These are phyloP conservation scores for Coendou prehensilis DNA, from an alignment of 2,797 vertebrate species.

Conservation along the genomic window DNA sequence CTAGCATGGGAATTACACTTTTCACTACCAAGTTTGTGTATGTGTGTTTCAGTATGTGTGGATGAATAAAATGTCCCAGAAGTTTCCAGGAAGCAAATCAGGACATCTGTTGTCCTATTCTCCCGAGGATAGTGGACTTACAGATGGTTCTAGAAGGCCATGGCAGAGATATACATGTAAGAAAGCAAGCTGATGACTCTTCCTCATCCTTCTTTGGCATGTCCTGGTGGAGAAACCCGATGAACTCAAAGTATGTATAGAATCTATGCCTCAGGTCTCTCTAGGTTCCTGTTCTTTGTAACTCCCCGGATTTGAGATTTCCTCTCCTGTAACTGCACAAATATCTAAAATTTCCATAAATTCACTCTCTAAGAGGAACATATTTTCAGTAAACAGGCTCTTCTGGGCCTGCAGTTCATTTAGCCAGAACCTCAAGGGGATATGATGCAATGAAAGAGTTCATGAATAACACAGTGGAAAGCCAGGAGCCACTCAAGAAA, in stretches of 20 bases:
- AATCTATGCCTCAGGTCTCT: background rate
- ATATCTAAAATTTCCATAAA: slow-evolving; percentile 79
- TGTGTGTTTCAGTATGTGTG: background rate
- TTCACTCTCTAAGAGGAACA: slow-evolving; percentile 42
- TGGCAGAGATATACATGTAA: background rate
- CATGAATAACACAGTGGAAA: slow-evolving; percentile 73
- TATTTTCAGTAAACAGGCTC: slow-evolving; percentile 50
- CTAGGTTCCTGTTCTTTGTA: background rate
- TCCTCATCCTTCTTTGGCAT: background rate
- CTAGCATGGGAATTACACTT: slow-evolving; percentile 55
- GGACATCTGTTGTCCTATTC: background rate
- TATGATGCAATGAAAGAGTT: slow-evolving; percentile 54
- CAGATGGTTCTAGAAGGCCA: slow-evolving; percentile 38
- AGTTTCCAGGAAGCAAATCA: slow-evolving; percentile 22
- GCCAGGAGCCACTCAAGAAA: slow-evolving; percentile 66
- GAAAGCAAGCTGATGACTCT: background rate
- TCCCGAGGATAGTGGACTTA: background rate
- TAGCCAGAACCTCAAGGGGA: slow-evolving; percentile 35
- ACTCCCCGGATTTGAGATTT: slow-evolving; percentile 55
- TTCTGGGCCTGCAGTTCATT: slow-evolving; percentile 40
- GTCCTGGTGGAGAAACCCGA: background rate
- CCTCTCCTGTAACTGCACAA: slow-evolving; percentile 53
- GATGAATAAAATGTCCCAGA: background rate
- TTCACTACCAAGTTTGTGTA: background rate
- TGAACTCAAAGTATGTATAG: background rate